Conservation (phyloP, 2,888 invertebrate genomes). For the Perdita meconis region DNA sequence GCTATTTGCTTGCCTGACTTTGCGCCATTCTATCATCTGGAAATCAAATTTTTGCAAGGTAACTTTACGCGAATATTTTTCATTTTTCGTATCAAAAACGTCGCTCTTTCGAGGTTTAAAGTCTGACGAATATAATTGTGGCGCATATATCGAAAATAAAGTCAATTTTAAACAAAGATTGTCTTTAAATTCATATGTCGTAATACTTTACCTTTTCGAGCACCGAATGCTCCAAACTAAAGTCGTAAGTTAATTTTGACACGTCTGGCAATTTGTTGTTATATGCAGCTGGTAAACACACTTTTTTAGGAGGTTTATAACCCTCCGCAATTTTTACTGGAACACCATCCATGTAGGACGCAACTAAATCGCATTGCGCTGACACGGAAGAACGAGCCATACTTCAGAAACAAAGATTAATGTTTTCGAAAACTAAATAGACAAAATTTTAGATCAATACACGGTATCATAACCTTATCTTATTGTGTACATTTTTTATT, state of each 20-base stretch:
- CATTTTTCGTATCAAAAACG: too few relatives aligned
- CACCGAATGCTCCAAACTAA: constrained; percentile 90
- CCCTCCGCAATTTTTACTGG: constrained; percentile 95
- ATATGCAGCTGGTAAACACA: constrained; percentile 87
- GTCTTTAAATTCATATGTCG: too few relatives aligned
- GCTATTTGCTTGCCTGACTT: constrained; percentile 87
- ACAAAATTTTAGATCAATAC: constrained; percentile 12
- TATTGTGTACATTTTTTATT: background rate
- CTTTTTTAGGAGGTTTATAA: constrained; percentile 92
- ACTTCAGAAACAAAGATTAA: constrained; percentile 14
- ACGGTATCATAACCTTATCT: constrained; percentile 41
- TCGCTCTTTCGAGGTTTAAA: too few relatives aligned
- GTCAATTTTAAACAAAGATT: too few relatives aligned
- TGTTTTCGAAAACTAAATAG: constrained; percentile 19
- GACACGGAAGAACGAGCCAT: constrained; percentile 78
- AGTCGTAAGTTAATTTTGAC: constrained; percentile 88
- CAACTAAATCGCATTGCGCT: constrained; percentile 80
- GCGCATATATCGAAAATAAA: too few relatives aligned
- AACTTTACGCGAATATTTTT: background rate
- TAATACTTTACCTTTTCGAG: constrained; percentile 86
- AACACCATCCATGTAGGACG: constrained; percentile 91
- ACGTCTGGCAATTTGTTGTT: constrained; percentile 85
- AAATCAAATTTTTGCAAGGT: constrained; percentile 10
- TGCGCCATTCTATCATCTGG: constrained; percentile 88
- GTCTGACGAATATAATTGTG: too few relatives aligned